Evolutionary conservation across 2,888 invertebrate species (phyloP).

Genomic region (Chaetogeoica ovagalla): DNA sequence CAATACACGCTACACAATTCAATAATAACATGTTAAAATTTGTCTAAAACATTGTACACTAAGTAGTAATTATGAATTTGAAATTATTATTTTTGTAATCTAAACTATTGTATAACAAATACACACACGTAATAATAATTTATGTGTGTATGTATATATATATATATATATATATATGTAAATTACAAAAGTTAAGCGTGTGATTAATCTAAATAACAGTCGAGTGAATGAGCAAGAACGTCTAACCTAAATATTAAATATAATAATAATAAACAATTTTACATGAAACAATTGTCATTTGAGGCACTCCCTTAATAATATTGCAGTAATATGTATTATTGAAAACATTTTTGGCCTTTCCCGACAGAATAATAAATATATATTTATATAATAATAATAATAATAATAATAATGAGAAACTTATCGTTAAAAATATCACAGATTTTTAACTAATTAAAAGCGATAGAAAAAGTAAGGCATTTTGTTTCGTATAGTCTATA

Average conservation of each 20-base stretch:
- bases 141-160: neutral
- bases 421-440: conserved; percentile 48
- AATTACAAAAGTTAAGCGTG: conserved; percentile 50
- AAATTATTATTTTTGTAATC: conserved; percentile 3
- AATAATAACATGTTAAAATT: neutral
- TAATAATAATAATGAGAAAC: neutral
- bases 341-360: conserved; percentile 12
- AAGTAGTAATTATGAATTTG: neutral
- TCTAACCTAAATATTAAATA: conserved; percentile 36
- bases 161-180: neutral
- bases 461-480: conserved; percentile 48
- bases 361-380: neutral
- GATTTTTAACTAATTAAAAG: conserved; percentile 39
- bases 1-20: conserved; percentile 9
- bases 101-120: conserved; percentile 18
- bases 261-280: conserved; percentile 28
- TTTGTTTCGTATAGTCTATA: conserved; percentile 40
- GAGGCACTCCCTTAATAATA: conserved; percentile 29
- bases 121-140: conserved; percentile 10
- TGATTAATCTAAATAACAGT: conserved; percentile 49
- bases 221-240: conserved; percentile 51
- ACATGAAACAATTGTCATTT: conserved; percentile 14
- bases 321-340: neutral
- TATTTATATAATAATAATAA: no score
- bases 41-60: neutral